phyloP scores from a whole-genome alignment of 2,888 invertebrate species.

The Coleophora deauratella region DNA sequence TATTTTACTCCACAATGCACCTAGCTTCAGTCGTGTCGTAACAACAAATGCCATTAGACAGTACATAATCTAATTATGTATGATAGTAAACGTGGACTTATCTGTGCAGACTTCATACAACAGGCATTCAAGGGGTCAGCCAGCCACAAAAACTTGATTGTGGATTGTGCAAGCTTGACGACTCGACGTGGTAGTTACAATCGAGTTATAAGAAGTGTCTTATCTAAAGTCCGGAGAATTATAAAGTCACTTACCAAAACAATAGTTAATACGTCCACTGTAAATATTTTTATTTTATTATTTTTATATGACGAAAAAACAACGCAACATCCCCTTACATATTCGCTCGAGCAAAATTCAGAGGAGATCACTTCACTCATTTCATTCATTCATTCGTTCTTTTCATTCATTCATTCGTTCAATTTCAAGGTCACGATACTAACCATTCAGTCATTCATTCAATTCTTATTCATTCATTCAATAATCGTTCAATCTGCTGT shows the following conservation, averaged over 20 bases:
- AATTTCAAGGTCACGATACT: too few species aligned
- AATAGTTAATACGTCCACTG: conserved; percentile 4
- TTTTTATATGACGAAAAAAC: conserved; percentile 6
- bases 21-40: too few species aligned
- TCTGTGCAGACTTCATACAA: not conserved
- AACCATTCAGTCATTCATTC: too few species aligned
- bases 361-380: too few species aligned
- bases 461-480: too few species aligned
- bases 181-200: conserved; percentile 3
- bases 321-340: not conserved
- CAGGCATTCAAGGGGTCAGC: conserved; percentile 4
- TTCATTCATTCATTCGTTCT: too few species aligned
- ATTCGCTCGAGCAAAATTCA: too few species aligned
- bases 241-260: conserved; percentile 9
- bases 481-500: too few species aligned
- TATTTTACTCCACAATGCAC: too few species aligned
- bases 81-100: conserved; percentile 2
- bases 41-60: not conserved
- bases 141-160: conserved; percentile 16
- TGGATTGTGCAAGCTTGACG: conserved; percentile 18
- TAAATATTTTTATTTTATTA: conserved; percentile 1
- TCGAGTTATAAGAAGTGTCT: not conserved
- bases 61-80: not conserved
- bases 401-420: too few species aligned
- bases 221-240: not conserved